Percentiles rank a stretch among this genome's conserved stretches.
Evolutionary conservation across 2,113 vertebrate species (phyloP).

Genomic region (Gnathochromis pfefferi): DNA sequence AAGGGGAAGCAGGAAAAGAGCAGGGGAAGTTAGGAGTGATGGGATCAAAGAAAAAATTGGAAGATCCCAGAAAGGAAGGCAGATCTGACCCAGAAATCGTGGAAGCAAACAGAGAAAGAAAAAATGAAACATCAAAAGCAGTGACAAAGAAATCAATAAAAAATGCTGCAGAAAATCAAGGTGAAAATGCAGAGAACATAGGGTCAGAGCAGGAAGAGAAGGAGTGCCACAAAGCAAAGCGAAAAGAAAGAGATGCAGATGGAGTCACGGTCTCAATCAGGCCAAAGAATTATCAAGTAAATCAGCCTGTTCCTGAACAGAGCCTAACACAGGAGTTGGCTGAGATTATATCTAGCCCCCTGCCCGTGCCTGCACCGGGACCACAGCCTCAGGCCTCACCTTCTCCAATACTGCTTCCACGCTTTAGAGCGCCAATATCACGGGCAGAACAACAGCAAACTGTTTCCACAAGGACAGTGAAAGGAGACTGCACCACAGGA

Average conservation of each 20-base stretch:
- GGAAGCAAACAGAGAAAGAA: not conserved
- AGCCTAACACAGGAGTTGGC: slow-evolving; percentile 60
- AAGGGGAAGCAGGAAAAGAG: not conserved
- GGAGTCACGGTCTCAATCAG: not conserved
- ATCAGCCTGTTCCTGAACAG: not conserved
- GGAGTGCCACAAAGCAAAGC: not conserved
- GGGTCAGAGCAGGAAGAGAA: not conserved
- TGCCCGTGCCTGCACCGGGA: not conserved
- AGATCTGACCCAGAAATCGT: not conserved
- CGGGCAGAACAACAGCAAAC: not conserved
- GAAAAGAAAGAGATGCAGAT: not conserved
- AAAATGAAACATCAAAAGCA: not conserved
- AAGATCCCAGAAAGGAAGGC: not conserved
- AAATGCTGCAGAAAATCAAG: not conserved
- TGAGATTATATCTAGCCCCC: slow-evolving; percentile 44
- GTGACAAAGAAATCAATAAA: not conserved
- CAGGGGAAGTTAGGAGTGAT: not conserved
- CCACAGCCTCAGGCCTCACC: not conserved
- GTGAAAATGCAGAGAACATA: not conserved
- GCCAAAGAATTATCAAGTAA: not conserved
- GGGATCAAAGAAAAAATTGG: not conserved
- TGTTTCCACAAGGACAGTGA: not conserved
- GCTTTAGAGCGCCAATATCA: slow-evolving; percentile 45
- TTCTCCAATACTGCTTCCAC: slow-evolving; percentile 8
- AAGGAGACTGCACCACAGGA: not conserved